Base-by-base conservation (phyloP, 2,113 vertebrate genomes). In the Lanius collurio region DNA sequence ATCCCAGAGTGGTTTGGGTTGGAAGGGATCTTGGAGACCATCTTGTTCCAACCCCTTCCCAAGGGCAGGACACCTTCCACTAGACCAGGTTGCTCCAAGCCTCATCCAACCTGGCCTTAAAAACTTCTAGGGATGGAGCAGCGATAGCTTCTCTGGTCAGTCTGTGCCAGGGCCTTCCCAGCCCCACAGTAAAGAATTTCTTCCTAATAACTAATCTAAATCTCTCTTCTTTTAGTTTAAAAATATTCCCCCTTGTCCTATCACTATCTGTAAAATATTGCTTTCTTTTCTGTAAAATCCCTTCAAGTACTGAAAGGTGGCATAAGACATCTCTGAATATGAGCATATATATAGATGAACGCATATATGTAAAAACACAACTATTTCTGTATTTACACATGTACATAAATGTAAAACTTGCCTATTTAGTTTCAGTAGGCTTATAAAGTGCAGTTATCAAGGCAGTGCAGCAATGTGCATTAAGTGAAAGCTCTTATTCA, bases 401-500 rank as follows among this genome's bases (percentile, higher is more conserved):
- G 3, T 6, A 69, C 31, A 18, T 46, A n/a, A 46, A 69, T 22
- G 26, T 10, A 49, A 78, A 84, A 37, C 62, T 59, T 26, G 44
- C 33, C 56, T 78, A 5, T 67, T 83, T 47, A 11, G 11, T 60
- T 84, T 86, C 55, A 30, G 41, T 3, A 24, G 18, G 49, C 71
- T 94, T 41, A 50, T 67, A 17, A 41, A 76, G 47, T 7, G 13
- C 9, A 41, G 67, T 37, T 63, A 49, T 6, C 69, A 69, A 31
- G 71, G 53, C 85, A 37, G 23, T 12, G 33, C 3, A 83, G 59
- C 4, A 1, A 47, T 3, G 26, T 8, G 65, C 78, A 8, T 78
- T 10, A 89, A 78, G 44, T 68, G 73, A 91, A 93, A 95, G 87
- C 53, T 87, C 74, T 82, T 24, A 82, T 69, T 87, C 73, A 93